A percentile compares a stretch with the other conserved stretches of the same genome.
Evolutionary conservation across 35 echinoderm and acorn worm species (phyloP).

Genomic region (Anneissia japonica): DNA sequence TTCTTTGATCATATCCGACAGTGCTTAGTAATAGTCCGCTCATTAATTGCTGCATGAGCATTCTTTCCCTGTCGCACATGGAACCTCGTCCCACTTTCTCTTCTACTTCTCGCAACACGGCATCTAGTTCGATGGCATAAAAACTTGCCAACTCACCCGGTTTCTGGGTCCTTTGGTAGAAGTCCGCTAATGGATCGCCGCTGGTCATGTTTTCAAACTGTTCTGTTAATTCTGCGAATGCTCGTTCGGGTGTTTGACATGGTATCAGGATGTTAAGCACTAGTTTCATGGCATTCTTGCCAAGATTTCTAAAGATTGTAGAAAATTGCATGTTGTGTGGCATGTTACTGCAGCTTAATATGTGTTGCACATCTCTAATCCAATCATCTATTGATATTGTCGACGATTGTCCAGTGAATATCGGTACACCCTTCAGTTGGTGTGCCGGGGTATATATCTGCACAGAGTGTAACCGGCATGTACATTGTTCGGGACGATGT

Average conservation of each 20-base stretch:
- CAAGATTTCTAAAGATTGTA: constrained; percentile 31
- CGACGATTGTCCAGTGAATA: constrained; percentile 13
- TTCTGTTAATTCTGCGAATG: constrained; percentile 6
- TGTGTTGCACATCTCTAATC: constrained; percentile 14
- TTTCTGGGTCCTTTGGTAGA: constrained; percentile 16
- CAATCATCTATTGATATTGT: constrained; percentile 23
- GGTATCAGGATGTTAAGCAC: constrained; percentile 3
- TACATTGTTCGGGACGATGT: too few species aligned
- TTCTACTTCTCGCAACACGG: background rate
- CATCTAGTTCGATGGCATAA: constrained; percentile 4
- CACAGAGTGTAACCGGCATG: too few species aligned
- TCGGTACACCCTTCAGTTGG: constrained; percentile 21
- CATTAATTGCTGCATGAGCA: too few species aligned
- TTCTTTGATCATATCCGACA: too few species aligned
- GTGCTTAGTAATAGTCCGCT: too few species aligned
- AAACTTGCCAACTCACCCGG: background rate
- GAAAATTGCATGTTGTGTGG: constrained; percentile 13
- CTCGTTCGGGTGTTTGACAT: background rate
- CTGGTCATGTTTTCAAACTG: constrained; percentile 2
- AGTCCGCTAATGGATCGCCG: constrained; percentile 17
- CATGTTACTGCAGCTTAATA: background rate
- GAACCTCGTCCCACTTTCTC: background rate
- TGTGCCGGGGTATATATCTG: background rate
- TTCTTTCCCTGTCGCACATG: too few species aligned
- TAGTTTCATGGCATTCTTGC: constrained; percentile 4